Percentiles rank a stretch among this genome's conserved stretches.
Evolutionary conservation across 1,140 invertebrate genomes (phyloP).

Genomic region (Pseudomyrmex concolor): DNA sequence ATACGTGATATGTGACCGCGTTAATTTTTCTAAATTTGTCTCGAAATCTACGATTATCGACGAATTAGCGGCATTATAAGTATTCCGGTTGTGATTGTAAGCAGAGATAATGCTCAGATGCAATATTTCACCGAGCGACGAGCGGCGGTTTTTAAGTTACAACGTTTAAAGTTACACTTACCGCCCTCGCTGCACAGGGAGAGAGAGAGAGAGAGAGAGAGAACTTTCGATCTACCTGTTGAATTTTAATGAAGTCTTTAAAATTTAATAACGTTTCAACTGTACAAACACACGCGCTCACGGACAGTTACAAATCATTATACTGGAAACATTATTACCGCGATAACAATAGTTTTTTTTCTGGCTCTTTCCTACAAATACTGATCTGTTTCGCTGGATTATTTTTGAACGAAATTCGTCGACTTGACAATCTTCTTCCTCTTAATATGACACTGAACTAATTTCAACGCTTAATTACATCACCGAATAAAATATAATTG

Average conservation of each 20-base stretch:
- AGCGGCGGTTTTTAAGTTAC: constrained; percentile 54
- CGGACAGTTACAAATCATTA: constrained; percentile 21
- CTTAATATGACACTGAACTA: no score
- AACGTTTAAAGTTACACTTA: constrained; percentile 50
- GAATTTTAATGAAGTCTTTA: constrained; percentile 65
- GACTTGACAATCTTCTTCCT: not conserved
- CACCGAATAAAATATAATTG: no score
- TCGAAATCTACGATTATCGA: not conserved
- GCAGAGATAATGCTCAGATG: constrained; percentile 58
- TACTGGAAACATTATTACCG: constrained; percentile 35
- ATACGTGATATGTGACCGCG: not conserved
- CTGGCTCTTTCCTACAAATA: not conserved
- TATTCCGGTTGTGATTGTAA: constrained; percentile 58
- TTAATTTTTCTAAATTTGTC: constrained; percentile 11
- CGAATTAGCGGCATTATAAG: constrained; percentile 20
- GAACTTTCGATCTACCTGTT: constrained; percentile 67
- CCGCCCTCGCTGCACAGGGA: constrained; percentile 1
- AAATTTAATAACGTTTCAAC: constrained; percentile 60
- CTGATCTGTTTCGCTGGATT: constrained; percentile 28
- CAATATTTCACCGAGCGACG: constrained; percentile 31
- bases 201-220: no score
- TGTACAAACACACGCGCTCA: not conserved
- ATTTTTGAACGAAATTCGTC: not conserved
- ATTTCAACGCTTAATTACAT: no score
- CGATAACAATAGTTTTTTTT: not conserved